Percentiles rank a stretch among this genome's conserved stretches.
phyloP scores from a whole-genome alignment of 1,140 invertebrate genomes.

The Schlechtendalia chinensis region DNA sequence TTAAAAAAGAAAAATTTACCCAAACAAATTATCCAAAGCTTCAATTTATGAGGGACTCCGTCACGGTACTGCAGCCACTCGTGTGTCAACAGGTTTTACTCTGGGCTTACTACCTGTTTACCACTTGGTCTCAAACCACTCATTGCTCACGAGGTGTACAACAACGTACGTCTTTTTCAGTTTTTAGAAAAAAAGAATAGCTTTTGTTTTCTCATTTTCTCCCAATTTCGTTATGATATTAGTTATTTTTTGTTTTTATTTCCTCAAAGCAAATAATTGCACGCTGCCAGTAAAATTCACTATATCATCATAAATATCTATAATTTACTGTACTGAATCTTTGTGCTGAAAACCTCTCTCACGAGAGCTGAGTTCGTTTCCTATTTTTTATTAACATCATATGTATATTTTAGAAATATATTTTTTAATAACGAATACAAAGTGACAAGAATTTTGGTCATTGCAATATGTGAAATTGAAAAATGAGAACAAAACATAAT shows the following conservation, averaged over 20 bases:
- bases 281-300: neutral
- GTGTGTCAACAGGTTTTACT: neutral
- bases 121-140: too few relatives aligned
- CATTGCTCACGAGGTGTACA: neutral
- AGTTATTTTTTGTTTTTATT: neutral
- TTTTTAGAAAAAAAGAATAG: neutral
- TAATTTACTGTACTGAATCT: constrained; percentile 14
- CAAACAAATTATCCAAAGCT: neutral
- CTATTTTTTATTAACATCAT: neutral
- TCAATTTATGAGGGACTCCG: neutral
- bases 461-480: neutral
- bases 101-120: neutral
- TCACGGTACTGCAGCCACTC: too few relatives aligned
- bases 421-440: constrained; percentile 12
- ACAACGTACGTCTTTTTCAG: neutral
- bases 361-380: neutral
- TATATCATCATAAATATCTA: constrained; percentile 19
- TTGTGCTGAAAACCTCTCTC: neutral
- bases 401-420: neutral
- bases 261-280: neutral
- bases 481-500: neutral
- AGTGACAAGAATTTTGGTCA: neutral
- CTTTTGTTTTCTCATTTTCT: neutral
- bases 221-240: neutral
- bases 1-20: neutral